These are phyloP conservation scores for Vulpes vulpes DNA, from an alignment of 2,113 vertebrate genomes.

Conservation along the genomic window DNA sequence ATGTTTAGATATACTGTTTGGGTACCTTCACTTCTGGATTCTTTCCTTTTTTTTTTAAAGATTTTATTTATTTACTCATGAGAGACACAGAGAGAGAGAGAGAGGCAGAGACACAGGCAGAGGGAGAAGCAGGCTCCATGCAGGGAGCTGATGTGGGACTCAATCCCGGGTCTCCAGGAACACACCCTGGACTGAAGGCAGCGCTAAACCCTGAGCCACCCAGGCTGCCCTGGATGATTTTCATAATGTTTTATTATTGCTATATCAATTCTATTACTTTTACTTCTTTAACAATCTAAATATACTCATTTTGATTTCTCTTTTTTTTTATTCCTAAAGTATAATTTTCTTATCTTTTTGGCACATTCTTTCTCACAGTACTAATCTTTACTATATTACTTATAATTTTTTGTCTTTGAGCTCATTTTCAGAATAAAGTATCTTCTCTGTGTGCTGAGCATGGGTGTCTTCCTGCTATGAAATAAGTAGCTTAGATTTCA, in stretches of 20 bases:
- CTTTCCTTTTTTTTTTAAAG: too few species aligned
- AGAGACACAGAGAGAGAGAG: too few species aligned
- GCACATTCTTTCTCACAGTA: neutral
- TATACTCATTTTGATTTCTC: neutral
- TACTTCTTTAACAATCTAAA: neutral
- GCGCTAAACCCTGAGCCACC: too few species aligned
- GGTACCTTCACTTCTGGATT: neutral
- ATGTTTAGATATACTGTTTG: neutral
- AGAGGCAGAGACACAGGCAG: too few species aligned
- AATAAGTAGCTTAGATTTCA: neutral
- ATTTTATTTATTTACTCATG: too few species aligned
- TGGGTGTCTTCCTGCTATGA: neutral
- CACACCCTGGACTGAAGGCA: too few species aligned
- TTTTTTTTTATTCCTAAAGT: neutral
- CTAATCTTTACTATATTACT: neutral
- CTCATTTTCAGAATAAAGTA: slow-evolving; percentile 16
- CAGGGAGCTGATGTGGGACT: too few species aligned
- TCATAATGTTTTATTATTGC: neutral
- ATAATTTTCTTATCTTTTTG: neutral
- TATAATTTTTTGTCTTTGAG: neutral
- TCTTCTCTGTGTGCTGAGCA: neutral
- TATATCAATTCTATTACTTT: neutral
- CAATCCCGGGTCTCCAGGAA: too few species aligned
- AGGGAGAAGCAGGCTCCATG: too few species aligned
- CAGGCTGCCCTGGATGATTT: neutral